Base-by-base conservation (phyloP, 1,140 invertebrate genomes). In the Trigoniulus corallinus region DNA sequence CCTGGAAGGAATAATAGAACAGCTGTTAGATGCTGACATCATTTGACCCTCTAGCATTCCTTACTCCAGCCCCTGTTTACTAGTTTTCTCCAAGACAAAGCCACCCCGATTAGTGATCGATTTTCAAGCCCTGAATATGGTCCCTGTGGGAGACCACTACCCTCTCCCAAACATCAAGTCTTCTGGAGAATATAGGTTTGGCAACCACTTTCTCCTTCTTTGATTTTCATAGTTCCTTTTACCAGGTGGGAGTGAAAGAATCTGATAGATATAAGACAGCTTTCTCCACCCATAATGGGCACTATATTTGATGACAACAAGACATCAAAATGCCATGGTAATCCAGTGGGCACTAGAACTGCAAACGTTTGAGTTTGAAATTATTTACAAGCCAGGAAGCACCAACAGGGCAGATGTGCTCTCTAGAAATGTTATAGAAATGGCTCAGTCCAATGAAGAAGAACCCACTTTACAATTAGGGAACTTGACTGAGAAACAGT, bases 71-170 rank as follows among this genome's bases (percentile, higher is more conserved):
- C n/a, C n/a, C n/a, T n/a, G n/a, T n/a, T n/a, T n/a, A n/a, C n/a
- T n/a, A n/a, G n/a, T n/a, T n/a, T n/a, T n/a, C n/a, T n/a, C n/a
- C n/a, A n/a, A n/a, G n/a, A n/a, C n/a, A n/a, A n/a, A n/a, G n/a
- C n/a, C n/a, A n/a, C n/a, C n/a, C n/a, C n/a, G n/a, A n/a, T n/a
- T n/a, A n/a, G n/a, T n/a, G n/a, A n/a, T n/a, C n/a, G 49, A 55
- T 50, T 55, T 45, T n/a, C 22, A 48, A 2, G 25, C 42, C 41
- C 24, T 59, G 2, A 61, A 53, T 47, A 39, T 27, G 40, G 52
- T 57, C 12, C 50, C 48, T 13, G 40, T 2, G 39, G 10, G 13
- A 34, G 60, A 54, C 53, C 3, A 48, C 54, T 37, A 39, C 54
- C 26, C 54, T 13, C 13, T 20, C 20, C 41, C 27, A 27, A 4